These are phyloP conservation scores for Mastomys natalensis DNA, from an alignment of 2,113 vertebrate species.

Conservation along the genomic window DNA sequence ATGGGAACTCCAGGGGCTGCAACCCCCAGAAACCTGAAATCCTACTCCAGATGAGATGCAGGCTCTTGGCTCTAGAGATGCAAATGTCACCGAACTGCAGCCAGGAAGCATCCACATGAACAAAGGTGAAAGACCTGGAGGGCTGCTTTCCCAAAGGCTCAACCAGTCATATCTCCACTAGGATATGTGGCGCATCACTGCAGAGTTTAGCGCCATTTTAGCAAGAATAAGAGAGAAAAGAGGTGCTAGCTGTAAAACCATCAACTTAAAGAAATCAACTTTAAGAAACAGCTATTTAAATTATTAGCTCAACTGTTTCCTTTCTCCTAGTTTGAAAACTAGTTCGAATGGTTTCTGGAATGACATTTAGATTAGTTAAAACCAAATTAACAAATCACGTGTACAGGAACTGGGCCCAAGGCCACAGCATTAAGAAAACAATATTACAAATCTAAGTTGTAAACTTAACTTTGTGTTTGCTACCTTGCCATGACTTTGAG, in stretches of 20 bases:
- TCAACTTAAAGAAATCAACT: background rate
- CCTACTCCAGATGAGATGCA: background rate
- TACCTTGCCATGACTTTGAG: conserved; percentile 43
- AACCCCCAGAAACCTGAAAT: background rate
- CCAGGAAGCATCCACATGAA: background rate
- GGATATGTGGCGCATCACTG: background rate
- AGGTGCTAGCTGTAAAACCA: background rate
- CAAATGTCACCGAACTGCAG: background rate
- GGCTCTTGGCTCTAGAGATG: background rate
- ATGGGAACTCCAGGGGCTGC: background rate
- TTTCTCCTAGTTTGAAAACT: background rate
- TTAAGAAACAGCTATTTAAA: conserved; percentile 6
- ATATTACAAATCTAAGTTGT: conserved; percentile 40
- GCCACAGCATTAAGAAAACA: background rate
- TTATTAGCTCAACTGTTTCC: background rate
- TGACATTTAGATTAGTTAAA: conserved; percentile 1
- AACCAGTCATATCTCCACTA: background rate
- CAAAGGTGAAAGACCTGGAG: background rate
- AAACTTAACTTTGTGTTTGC: conserved; percentile 45
- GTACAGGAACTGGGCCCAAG: background rate
- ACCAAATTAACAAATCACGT: conserved; percentile 29
- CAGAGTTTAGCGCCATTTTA: background rate
- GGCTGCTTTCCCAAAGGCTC: background rate
- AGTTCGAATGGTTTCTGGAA: conserved; percentile 5
- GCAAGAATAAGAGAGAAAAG: background rate